A percentile compares a stretch with the other conserved stretches of the same genome.
These are phyloP conservation scores for Spinus olivaceus DNA, from an alignment of 2,797 vertebrate genomes.

Conservation along the genomic window DNA sequence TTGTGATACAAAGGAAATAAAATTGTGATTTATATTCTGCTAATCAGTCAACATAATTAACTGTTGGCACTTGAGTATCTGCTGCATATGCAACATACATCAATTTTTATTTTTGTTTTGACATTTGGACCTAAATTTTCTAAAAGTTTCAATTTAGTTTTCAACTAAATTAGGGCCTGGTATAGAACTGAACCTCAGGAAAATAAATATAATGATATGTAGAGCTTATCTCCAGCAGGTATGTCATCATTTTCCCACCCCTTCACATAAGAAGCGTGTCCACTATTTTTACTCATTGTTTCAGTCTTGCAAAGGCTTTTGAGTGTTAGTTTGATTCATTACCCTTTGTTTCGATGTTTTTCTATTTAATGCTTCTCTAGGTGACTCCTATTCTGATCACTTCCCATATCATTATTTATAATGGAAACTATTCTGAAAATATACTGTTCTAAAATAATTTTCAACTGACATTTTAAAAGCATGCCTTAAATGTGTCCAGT, in stretches of 20 bases:
- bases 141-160: neutral
- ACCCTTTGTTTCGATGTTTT: neutral
- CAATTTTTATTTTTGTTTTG: neutral
- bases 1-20: neutral
- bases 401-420: neutral
- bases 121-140: neutral
- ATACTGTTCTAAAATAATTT: neutral
- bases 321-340: neutral
- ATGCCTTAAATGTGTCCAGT: neutral
- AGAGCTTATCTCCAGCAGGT: neutral
- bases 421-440: neutral
- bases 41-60: neutral
- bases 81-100: neutral
- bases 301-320: neutral
- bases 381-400: neutral
- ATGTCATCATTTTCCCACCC: neutral
- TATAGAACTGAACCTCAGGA: neutral
- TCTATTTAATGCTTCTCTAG: neutral
- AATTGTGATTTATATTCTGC: neutral
- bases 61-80: neutral
- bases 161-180: neutral
- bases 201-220: neutral
- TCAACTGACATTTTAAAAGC: neutral
- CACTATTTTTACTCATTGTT: neutral
- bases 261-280: neutral